Conservation (phyloP, 92 coral and sea anemone genomes). For the Pocillopora grandis region DNA sequence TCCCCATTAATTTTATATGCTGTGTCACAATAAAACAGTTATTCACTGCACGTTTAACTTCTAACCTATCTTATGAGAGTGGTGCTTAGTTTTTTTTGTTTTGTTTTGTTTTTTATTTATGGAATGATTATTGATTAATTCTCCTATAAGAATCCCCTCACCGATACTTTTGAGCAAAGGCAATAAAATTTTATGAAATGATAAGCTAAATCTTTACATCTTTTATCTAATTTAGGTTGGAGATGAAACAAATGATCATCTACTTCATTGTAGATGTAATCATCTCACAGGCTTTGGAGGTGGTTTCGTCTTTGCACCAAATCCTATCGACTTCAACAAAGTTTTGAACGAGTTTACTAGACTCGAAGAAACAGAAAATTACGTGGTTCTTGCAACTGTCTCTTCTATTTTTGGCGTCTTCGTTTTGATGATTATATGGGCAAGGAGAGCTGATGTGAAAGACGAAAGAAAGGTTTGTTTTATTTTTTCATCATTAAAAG, state of each 20-base stretch:
- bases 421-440: not conserved
- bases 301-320: constrained; percentile 1
- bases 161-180: too few relatives aligned
- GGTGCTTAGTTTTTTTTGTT: too few relatives aligned
- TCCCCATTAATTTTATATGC: too few relatives aligned
- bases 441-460: constrained; percentile 10
- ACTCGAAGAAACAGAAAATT: constrained; percentile 5
- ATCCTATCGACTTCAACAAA: constrained; percentile 10
- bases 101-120: too few relatives aligned
- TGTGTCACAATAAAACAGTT: too few relatives aligned
- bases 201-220: too few relatives aligned
- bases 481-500: not conserved
- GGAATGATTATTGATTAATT: too few relatives aligned
- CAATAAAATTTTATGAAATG: too few relatives aligned
- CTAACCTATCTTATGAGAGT: too few relatives aligned
- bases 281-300: constrained; percentile 19
- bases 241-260: not conserved
- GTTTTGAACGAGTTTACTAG: not conserved
- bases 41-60: not conserved
- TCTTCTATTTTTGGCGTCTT: not conserved
- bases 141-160: too few relatives aligned
- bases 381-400: not conserved
- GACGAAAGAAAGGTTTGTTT: constrained; percentile 10
- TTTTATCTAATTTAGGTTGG: not conserved
- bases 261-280: constrained; percentile 1